A percentile compares a stretch with the other conserved stretches of the same genome.
Conservation (phyloP, 2,113 vertebrate species). For the Podarcis muralis region DNA sequence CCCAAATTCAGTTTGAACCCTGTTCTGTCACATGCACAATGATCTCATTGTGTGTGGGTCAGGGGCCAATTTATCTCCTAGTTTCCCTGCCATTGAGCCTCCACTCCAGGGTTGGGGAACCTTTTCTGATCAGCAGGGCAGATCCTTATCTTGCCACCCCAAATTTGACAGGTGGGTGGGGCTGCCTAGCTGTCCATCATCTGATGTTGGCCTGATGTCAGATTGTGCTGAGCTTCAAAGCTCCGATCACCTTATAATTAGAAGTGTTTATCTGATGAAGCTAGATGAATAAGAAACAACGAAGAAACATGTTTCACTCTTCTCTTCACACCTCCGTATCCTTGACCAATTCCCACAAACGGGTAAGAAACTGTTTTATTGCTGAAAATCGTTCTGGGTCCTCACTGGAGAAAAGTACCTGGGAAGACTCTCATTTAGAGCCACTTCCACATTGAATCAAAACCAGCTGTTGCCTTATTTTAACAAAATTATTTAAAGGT, state of each 20-base stretch:
- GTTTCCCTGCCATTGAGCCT: not conserved
- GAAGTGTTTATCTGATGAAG: not conserved
- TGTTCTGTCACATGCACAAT: not conserved
- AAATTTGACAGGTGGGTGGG: too few relatives aligned
- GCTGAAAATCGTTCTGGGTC: conserved; percentile 13
- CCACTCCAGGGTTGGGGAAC: not conserved
- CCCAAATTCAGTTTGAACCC: not conserved
- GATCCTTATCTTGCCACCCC: too few relatives aligned
- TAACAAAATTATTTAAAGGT: conserved; percentile 33
- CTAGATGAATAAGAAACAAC: not conserved
- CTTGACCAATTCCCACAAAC: conserved; percentile 3
- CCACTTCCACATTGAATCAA: conserved; percentile 34
- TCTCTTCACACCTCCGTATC: not conserved
- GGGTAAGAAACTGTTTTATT: conserved; percentile 25
- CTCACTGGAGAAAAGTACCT: conserved; percentile 21
- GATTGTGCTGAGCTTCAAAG: not conserved
- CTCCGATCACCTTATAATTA: too few relatives aligned
- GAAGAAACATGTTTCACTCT: not conserved
- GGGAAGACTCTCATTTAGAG: conserved; percentile 27
- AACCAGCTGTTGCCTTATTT: conserved; percentile 30
- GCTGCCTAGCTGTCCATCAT: too few relatives aligned
- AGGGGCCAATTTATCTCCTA: not conserved
- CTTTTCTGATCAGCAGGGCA: not conserved
- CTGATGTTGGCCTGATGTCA: too few relatives aligned
- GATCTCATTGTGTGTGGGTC: not conserved